These are phyloP conservation scores for Scotopteryx bipunctaria DNA, from an alignment of 2,888 invertebrate genomes.

Conservation along the genomic window DNA sequence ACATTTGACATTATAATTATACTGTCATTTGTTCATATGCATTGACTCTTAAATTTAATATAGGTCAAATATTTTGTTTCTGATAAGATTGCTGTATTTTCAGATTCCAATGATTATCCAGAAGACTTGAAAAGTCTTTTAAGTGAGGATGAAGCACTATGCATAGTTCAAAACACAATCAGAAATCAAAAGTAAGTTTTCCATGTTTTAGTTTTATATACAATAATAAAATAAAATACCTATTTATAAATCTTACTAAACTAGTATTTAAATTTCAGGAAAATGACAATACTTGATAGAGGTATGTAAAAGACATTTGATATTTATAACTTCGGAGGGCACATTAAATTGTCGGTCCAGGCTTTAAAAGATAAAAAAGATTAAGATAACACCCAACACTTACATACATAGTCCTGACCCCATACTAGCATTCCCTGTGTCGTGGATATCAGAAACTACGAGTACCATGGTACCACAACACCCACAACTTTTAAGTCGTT, in stretches of 20 bases:
- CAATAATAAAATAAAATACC: neutral
- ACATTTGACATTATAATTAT: too few relatives aligned
- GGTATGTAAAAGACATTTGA: constrained; percentile 39
- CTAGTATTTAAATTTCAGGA: constrained; percentile 39
- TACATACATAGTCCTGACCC: too few relatives aligned
- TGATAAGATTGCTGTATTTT: neutral
- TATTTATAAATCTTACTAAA: neutral
- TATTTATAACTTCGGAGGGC: too few relatives aligned
- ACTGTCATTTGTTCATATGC: too few relatives aligned
- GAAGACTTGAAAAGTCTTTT: constrained; percentile 45
- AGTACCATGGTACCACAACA: too few relatives aligned
- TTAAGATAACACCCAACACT: too few relatives aligned
- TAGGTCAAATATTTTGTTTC: neutral
- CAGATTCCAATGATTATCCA: constrained; percentile 43
- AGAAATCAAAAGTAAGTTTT: constrained; percentile 37
- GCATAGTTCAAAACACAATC: constrained; percentile 36
- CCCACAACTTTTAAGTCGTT: too few relatives aligned
- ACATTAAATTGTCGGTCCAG: too few relatives aligned
- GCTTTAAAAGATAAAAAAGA: too few relatives aligned
- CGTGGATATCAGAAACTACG: too few relatives aligned
- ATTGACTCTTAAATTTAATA: too few relatives aligned
- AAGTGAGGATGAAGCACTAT: constrained; percentile 42
- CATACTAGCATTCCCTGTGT: too few relatives aligned
- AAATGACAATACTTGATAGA: constrained; percentile 29
- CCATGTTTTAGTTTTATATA: neutral